Base-by-base conservation (phyloP, 2,113 vertebrate species). In the Prolemur simus region DNA sequence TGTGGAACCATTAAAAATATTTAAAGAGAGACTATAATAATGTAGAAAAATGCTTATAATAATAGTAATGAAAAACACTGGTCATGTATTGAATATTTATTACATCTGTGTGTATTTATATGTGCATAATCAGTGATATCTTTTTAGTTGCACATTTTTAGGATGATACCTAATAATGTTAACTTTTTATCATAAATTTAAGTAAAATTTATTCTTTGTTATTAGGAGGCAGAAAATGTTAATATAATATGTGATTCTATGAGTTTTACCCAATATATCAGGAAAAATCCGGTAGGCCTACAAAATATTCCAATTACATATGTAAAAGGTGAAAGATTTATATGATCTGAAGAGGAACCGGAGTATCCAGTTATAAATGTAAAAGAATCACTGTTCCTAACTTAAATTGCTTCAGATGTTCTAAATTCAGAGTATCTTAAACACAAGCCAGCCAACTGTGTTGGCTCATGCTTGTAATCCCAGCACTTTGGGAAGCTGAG, bases 141-240 rank as follows among this genome's bases (percentile, higher is more conserved):
- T 95, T 81, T 76, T 85, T 29, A 88, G 45, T 32, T 88, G 34
- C 29, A 47, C 60, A 82, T 64, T 42, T 81, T 91, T 82, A 93
- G 32, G 39, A 37, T 37, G 29, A 14, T 34, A 52, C 9, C 52
- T 89, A 86, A 89, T 69, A 80, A 86, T 34, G 6, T 82, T 82
- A 94, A n/a, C 60, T 73, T 85, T 83, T 87, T 78, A 95, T 25
- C 23, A 81, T 21, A 87, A 78, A 82, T 56, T 83, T 94, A 78
- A 52, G 37, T 60, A 88, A 96, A 94, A 60, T 73, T 49, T 88
- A 84, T 92, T 85, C 49, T 80, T 63, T 64, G 45, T 73, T 86
- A 60, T 47, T 89, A 96, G 21, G 6, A 80, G 42, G 32, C 2
- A 76, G 9, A 81, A 93, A 96, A 76, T 39, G 83, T 21, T 64